These are phyloP conservation scores for Vulpes ferrilata DNA, from an alignment of 2,113 vertebrate genomes.

Conservation along the genomic window DNA sequence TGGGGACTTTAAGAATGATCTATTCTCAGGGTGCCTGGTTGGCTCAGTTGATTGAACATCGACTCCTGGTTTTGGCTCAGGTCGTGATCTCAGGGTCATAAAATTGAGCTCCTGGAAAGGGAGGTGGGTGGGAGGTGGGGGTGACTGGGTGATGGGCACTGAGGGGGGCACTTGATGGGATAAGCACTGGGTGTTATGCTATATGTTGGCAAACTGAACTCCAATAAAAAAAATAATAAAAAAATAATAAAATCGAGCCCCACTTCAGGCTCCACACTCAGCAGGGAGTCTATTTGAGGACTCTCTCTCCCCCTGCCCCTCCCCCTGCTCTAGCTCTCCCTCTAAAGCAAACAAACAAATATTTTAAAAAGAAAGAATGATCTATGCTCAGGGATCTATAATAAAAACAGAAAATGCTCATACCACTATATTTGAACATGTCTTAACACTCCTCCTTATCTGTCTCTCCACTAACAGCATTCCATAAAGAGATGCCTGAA, in stretches of 20 bases:
- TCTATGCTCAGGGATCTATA: not conserved
- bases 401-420: not conserved
- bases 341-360: not conserved
- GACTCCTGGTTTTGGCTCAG: not conserved
- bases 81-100: not conserved
- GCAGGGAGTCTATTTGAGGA: not conserved
- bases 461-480: not conserved
- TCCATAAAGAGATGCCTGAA: not conserved
- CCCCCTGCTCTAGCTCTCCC: not conserved
- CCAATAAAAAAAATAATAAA: too few relatives aligned
- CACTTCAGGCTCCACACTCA: not conserved
- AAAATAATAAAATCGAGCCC: not conserved
- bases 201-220: too few relatives aligned
- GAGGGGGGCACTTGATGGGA: too few relatives aligned
- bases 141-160: too few relatives aligned
- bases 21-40: not conserved
- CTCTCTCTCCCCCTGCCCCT: not conserved
- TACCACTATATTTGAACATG: not conserved
- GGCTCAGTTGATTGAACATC: not conserved
- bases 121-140: too few relatives aligned
- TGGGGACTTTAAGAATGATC: not conserved
- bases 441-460: not conserved
- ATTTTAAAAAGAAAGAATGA: not conserved
- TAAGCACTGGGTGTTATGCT: too few relatives aligned
- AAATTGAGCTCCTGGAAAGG: too few relatives aligned